These are phyloP conservation scores for Dynastes hyllus DNA, from an alignment of 2,888 invertebrate genomes.

Conservation along the genomic window DNA sequence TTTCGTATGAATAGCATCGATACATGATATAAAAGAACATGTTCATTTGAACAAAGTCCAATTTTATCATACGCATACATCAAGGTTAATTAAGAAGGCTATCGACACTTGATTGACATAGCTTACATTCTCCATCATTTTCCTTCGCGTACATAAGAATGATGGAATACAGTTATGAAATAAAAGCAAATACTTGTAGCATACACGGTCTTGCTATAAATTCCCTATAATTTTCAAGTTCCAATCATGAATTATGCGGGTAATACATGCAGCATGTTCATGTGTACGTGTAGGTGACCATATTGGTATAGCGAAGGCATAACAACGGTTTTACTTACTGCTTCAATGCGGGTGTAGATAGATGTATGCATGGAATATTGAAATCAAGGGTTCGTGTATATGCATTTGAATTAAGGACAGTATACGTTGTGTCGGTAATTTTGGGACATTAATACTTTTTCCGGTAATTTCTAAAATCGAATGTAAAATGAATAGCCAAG, in stretches of 20 bases:
- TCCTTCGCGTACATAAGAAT: not conserved
- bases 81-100: slow-evolving; percentile 7
- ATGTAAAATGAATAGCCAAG: no score
- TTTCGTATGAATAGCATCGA: no score
- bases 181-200: slow-evolving; percentile 9
- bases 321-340: not conserved
- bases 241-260: slow-evolving; percentile 13
- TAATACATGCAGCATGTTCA: not conserved
- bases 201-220: slow-evolving; percentile 24
- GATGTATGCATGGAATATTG: no score
- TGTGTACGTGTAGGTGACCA: slow-evolving; percentile 11
- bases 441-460: no score
- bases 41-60: no score
- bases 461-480: no score
- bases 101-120: slow-evolving; percentile 4
- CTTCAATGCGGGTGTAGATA: not conserved
- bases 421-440: no score
- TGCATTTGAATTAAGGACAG: no score
- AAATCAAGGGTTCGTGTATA: no score
- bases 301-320: not conserved
- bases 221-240: slow-evolving; percentile 23
- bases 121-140: not conserved
- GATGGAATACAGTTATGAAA: slow-evolving; percentile 24
- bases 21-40: no score
- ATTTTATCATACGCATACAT: not conserved